Conservation (phyloP, 2,888 invertebrate genomes). For the Selenia dentaria region DNA sequence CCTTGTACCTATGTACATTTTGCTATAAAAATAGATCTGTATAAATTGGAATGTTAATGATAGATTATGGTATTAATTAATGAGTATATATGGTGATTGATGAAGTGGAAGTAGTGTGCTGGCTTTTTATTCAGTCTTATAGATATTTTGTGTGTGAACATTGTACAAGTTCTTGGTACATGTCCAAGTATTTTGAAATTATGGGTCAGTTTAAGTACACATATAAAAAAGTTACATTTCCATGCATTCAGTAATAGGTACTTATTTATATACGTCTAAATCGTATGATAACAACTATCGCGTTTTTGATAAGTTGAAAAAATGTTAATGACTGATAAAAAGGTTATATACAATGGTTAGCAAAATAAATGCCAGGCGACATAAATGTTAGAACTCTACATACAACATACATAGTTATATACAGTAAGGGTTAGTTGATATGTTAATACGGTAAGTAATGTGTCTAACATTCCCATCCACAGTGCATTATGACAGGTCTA, state of each 20-base stretch:
- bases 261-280: no score
- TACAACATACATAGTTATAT: constrained; percentile 18
- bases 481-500: constrained; percentile 20
- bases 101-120: constrained; percentile 15
- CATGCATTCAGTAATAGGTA: constrained; percentile 26
- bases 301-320: constrained; percentile 2
- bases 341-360: constrained; percentile 4
- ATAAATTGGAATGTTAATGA: constrained; percentile 44
- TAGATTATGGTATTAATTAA: constrained; percentile 27
- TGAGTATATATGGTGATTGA: constrained; percentile 19
- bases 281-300: no score
- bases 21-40: constrained; percentile 57
- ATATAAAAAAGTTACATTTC: constrained; percentile 15
- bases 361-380: constrained; percentile 21
- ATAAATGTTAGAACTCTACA: constrained; percentile 15
- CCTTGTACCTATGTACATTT: constrained; percentile 5
- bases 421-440: constrained; percentile 5
- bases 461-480: constrained; percentile 14
- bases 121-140: constrained; percentile 15
- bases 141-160: constrained; percentile 10
- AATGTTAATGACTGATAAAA: background rate
- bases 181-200: constrained; percentile 39
- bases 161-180: constrained; percentile 4
- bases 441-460: constrained; percentile 1
- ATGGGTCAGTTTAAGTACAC: constrained; percentile 61